Base-by-base conservation (phyloP, 1,140 invertebrate genomes). In the Lethrus apterus region DNA sequence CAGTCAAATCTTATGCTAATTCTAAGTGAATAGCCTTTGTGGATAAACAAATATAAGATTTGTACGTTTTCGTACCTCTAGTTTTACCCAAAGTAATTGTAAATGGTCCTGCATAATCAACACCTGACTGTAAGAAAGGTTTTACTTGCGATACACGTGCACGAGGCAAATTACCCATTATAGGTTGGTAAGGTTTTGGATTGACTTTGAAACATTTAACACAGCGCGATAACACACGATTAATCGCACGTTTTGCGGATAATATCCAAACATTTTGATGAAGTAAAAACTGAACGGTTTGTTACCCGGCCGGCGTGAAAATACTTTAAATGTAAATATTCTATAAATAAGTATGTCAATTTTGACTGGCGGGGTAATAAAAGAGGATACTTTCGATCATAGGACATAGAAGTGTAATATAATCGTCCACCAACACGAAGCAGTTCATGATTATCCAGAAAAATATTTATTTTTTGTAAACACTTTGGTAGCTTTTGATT, bases 1-100 rank as follows among this genome's bases (percentile, higher is more conserved):
- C 65, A 9, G 55, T 47, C 5, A 72, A 42, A 13, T 54, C 57
- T 10, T 44, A 44, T 0, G 55, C 64, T 0, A 65, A 14, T 45
- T 72, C 70, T 3, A 71, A 11, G 44, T 74, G 69, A 1, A 72
- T 52, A 0, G 68, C 69, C 40, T 67, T 48, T 4, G 55, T 62
- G 31, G 43, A 59, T 32, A 50, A 59, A 36, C 50, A 50, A n/a
- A 47, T 14, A 47, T 56, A 57, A 33, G 38, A 36, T 46, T 55
- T 54, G 34, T 46, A 10, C 13, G 54, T 13, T 45, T 46, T 59
- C 7, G 48, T 44, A 4, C 55, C 59, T 32, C 54, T 10, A 0
- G 55, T 57, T 7, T 48, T 51, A 0, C 17, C 29, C n/a, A 52
- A 36, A 21, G 52, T 48, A 29, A 57, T 47, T 30, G 38, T 36